Evolutionary conservation across 2,113 vertebrate species (phyloP).

Genomic region (Holacanthus passer): DNA sequence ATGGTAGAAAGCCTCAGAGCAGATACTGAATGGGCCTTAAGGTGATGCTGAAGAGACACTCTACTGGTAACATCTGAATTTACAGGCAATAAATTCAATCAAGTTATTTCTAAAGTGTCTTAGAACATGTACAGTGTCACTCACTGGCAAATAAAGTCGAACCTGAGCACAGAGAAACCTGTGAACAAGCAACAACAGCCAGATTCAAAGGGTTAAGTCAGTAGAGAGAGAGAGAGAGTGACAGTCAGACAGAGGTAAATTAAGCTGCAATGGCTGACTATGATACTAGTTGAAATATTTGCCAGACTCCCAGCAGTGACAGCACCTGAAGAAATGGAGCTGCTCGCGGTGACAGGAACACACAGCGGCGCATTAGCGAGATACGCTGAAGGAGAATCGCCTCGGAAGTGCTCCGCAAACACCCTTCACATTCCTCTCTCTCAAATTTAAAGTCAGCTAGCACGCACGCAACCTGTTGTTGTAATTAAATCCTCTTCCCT

Average conservation of each 20-base stretch:
- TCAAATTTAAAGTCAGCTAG: constrained; percentile 30
- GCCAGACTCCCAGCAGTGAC: constrained; percentile 36
- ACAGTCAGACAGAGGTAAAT: constrained; percentile 7
- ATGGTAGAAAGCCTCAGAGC: neutral
- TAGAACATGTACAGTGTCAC: neutral
- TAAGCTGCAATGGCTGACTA: neutral
- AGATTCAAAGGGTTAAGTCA: neutral
- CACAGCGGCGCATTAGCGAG: constrained; percentile 6
- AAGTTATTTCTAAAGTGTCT: neutral
- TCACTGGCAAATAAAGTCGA: neutral
- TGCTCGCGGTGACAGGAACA: constrained; percentile 19
- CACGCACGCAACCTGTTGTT: constrained; percentile 29
- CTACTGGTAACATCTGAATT: neutral
- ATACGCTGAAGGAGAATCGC: constrained; percentile 27
- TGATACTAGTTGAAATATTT: constrained; percentile 16
- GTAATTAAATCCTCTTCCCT: constrained; percentile 69
- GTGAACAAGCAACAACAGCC: neutral
- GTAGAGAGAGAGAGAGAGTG: neutral
- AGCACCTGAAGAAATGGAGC: constrained; percentile 2
- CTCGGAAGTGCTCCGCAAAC: neutral
- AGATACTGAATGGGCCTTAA: neutral
- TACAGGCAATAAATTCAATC: neutral
- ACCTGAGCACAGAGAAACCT: neutral
- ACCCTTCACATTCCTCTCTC: constrained; percentile 3
- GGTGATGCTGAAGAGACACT: neutral